Conservation (phyloP, 2,888 invertebrate genomes). For the Dolichomitus sp. region DNA sequence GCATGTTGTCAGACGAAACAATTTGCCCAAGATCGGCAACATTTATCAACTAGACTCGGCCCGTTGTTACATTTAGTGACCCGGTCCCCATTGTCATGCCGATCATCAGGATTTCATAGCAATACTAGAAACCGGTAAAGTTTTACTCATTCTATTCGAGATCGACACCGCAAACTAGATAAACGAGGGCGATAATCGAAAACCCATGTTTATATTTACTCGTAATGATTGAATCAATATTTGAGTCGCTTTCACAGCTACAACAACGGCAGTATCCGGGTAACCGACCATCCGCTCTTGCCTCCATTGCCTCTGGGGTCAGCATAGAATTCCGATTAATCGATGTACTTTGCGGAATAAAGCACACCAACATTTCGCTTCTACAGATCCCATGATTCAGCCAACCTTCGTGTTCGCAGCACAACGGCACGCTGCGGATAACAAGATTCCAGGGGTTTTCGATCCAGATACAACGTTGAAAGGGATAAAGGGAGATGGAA, state of each 20-base stretch:
- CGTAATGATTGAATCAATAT: constrained; percentile 32
- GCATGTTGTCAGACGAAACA: too few relatives aligned
- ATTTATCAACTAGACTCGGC: too few relatives aligned
- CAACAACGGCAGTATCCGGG: background rate
- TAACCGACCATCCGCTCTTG: background rate
- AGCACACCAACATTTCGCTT: constrained; percentile 9
- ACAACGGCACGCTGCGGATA: constrained; percentile 57
- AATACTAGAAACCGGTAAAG: constrained; percentile 1
- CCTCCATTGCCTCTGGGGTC: background rate
- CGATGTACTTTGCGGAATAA: constrained; percentile 26
- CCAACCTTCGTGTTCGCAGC: background rate
- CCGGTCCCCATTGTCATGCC: too few relatives aligned
- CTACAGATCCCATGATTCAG: constrained; percentile 4
- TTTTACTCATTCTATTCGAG: constrained; percentile 1
- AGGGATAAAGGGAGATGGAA: constrained; percentile 6
- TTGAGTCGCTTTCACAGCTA: background rate
- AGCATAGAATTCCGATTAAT: constrained; percentile 24
- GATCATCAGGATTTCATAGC: background rate
- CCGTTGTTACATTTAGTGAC: too few relatives aligned
- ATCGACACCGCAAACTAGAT: constrained; percentile 11
- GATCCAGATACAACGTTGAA: constrained; percentile 3
- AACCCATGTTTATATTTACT: constrained; percentile 26
- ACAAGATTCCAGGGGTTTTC: constrained; percentile 74
- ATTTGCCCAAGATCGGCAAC: too few relatives aligned
- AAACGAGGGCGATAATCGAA: constrained; percentile 24